Evolutionary conservation across 2,888 invertebrate genomes (phyloP), one percentile per base, ranked within the genome.

Genomic region (Ischnus inquisitorius): DNA sequence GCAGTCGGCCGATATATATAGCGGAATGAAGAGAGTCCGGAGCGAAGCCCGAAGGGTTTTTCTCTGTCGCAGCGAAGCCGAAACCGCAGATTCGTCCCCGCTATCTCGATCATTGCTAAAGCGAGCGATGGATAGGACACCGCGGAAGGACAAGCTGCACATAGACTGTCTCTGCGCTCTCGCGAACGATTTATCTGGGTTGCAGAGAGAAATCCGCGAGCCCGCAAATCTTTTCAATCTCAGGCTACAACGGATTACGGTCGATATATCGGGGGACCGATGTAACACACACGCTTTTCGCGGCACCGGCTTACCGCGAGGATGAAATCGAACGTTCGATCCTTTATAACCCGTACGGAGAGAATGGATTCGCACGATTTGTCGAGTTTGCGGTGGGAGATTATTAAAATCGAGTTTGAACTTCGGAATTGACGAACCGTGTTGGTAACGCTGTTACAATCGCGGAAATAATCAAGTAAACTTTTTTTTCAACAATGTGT

Each of bases 81-180:
- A 25, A 25, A 8, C 34, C 69, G 19, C 41, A 19, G 75, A 75
- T 79, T 83, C 64, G 57, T 65, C 34, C 34, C 22, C 62, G 4
- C 39, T 41, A 34, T 12, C 48, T 62, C 71, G 65, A 82, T 77
- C 65, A 82, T 79, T 69, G 74, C 69, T 75, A 60, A 83, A 41
- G 34, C 68, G 78, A 82, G 72, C 12, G 34, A 64, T 28, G 39
- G 19, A 75, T 28, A 46, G 39, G n/a, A 54, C 51, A 25, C 46
- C n/a, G 41, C 12, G 43, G 43, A 16, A 54, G 10, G 22, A 54
- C 19, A 19, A 3, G 19, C 10, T 3, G 19, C 19, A 16, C 3
- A 8, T 3, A 54, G 19, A 5, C 54, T 16, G 8, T 19, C 19
- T 22, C 54, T 28, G 25, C 19, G 12, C 51, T 57, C 57, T 16